phyloP scores from a whole-genome alignment of 2,797 vertebrate species.

The Sternarchorhynchus goeldii region DNA sequence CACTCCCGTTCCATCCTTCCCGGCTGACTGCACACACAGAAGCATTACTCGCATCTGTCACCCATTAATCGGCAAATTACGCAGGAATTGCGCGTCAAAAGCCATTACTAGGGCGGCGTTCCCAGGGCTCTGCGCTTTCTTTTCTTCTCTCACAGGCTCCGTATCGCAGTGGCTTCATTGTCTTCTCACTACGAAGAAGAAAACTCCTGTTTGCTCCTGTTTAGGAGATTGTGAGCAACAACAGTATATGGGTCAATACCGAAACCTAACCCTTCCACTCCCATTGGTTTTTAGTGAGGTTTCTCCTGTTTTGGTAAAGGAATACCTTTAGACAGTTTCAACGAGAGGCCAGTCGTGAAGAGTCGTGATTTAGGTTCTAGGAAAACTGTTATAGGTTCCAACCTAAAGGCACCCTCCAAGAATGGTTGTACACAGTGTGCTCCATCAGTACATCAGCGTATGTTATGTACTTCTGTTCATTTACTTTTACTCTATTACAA shows the following conservation, averaged over 20 bases:
- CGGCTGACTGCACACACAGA: slow-evolving; percentile 66
- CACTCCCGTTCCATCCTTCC: slow-evolving; percentile 64
- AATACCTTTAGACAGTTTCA: not conserved
- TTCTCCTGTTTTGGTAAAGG: slow-evolving; percentile 8
- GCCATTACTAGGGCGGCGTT: slow-evolving; percentile 59
- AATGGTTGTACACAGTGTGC: too few relatives aligned
- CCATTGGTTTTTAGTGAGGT: not conserved
- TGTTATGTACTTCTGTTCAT: too few relatives aligned
- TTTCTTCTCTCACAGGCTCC: slow-evolving; percentile 22
- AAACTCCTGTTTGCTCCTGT: slow-evolving; percentile 10
- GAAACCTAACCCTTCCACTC: not conserved
- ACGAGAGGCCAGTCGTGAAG: not conserved
- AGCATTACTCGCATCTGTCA: slow-evolving; percentile 77
- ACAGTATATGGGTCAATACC: not conserved
- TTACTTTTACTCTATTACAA: too few relatives aligned
- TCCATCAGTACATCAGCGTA: too few relatives aligned
- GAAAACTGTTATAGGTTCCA: too few relatives aligned
- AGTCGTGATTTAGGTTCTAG: not conserved
- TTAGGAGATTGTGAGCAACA: not conserved
- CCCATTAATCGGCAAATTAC: slow-evolving; percentile 75
- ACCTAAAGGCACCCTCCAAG: too few relatives aligned
- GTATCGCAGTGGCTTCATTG: slow-evolving; percentile 1
- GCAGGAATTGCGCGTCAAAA: slow-evolving; percentile 68
- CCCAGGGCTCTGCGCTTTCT: slow-evolving; percentile 32
- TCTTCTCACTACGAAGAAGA: slow-evolving; percentile 22